Evolutionary conservation across 2,888 invertebrate species (phyloP).

Genomic region (Cephus rjabovi): DNA sequence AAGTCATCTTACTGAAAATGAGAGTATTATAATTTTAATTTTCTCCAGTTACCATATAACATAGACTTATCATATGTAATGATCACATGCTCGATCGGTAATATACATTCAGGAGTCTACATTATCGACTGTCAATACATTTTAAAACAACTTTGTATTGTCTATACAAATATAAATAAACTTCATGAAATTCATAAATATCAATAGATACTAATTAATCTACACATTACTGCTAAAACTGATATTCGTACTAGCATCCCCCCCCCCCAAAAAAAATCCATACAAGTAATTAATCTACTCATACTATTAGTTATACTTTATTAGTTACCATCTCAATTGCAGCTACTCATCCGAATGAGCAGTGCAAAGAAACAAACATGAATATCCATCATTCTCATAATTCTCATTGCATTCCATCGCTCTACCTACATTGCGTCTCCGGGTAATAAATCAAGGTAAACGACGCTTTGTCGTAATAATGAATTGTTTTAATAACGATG

Average conservation of each 20-base stretch:
- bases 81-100: background rate
- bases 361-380: background rate
- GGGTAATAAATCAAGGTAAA: background rate
- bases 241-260: background rate
- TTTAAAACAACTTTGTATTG: background rate
- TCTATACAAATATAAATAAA: background rate
- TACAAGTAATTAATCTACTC: background rate
- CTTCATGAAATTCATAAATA: background rate
- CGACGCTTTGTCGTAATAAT: slow-evolving; percentile 33
- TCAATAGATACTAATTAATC: background rate
- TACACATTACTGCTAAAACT: background rate
- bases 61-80: background rate
- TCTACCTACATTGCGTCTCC: background rate
- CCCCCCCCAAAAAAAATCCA: background rate
- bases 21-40: background rate
- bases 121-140: background rate
- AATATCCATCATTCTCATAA: background rate
- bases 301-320: background rate
- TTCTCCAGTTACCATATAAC: background rate
- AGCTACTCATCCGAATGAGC: background rate
- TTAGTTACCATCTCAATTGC: background rate
- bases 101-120: background rate
- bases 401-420: background rate
- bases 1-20: background rate
- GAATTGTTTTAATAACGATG: slow-evolving; percentile 56